Conservation (phyloP, 2,888 invertebrate genomes). For the Sepioteuthis lessoniana region DNA sequence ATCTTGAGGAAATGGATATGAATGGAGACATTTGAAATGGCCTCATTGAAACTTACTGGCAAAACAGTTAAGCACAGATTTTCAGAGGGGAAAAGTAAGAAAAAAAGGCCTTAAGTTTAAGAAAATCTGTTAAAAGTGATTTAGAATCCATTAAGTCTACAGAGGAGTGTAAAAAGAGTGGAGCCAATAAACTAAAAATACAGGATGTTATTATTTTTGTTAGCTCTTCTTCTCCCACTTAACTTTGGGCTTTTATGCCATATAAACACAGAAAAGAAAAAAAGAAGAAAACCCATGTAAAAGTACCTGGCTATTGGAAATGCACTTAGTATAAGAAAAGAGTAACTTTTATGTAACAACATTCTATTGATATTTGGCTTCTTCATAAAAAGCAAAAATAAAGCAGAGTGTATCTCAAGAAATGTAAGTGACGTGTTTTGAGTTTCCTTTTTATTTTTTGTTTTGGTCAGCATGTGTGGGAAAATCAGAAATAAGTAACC, state of each 20-base stretch:
- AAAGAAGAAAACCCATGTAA: not conserved
- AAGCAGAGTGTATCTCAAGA: not conserved
- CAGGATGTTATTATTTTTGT: not conserved
- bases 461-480: too few relatives aligned
- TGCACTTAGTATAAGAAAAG: not conserved
- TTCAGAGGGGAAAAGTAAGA: not conserved
- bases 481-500: too few relatives aligned
- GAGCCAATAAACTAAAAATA: not conserved
- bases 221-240: not conserved
- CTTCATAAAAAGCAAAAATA: not conserved
- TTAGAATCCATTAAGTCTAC: not conserved
- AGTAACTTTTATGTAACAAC: not conserved
- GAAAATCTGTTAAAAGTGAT: not conserved
- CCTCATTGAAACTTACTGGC: not conserved
- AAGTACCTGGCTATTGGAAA: not conserved
- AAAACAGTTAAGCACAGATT: not conserved
- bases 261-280: not conserved
- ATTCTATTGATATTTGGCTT: conserved; percentile 24
- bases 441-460: too few relatives aligned
- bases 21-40: not conserved
- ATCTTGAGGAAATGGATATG: not conserved
- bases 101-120: not conserved
- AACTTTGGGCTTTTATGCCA: not conserved
- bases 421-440: too few relatives aligned
- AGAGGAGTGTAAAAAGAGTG: not conserved